Evolutionary conservation across 2,888 invertebrate genomes (phyloP).

Genomic region (Lottia scabra): DNA sequence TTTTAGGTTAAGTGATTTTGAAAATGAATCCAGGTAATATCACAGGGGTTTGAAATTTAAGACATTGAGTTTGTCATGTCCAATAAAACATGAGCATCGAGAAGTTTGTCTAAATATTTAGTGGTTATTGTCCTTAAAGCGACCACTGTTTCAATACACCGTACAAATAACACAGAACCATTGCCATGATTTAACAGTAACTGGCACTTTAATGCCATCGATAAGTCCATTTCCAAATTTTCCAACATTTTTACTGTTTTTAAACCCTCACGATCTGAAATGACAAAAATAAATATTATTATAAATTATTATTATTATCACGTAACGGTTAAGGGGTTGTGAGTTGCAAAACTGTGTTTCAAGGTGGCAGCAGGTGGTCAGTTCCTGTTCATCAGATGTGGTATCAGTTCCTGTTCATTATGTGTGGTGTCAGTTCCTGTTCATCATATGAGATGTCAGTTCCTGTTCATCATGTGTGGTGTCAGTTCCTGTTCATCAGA

Average conservation of each 20-base stretch:
- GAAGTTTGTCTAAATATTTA: constrained; percentile 47
- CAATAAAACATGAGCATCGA: constrained; percentile 54
- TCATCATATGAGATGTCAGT: too few relatives aligned
- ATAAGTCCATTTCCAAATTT: constrained; percentile 55
- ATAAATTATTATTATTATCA: background rate
- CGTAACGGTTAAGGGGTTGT: too few relatives aligned
- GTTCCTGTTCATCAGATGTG: too few relatives aligned
- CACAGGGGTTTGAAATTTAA: too few relatives aligned
- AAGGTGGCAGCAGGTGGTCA: too few relatives aligned
- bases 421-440: too few relatives aligned
- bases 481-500: background rate
- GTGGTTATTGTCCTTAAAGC: constrained; percentile 51
- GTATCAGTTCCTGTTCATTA: too few relatives aligned
- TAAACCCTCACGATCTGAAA: constrained; percentile 49
- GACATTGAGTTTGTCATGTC: constrained; percentile 10
- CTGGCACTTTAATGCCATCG: constrained; percentile 59
- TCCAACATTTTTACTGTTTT: constrained; percentile 42
- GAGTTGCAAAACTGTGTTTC: too few relatives aligned
- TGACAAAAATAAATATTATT: background rate
- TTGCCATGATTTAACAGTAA: constrained; percentile 58
- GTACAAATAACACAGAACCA: constrained; percentile 44
- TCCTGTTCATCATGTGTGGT: background rate
- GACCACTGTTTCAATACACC: constrained; percentile 47
- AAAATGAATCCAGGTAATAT: too few relatives aligned
- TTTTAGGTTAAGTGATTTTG: too few relatives aligned